Evolutionary conservation across 2,888 invertebrate genomes (phyloP).

Genomic region (Calameuta idolon): DNA sequence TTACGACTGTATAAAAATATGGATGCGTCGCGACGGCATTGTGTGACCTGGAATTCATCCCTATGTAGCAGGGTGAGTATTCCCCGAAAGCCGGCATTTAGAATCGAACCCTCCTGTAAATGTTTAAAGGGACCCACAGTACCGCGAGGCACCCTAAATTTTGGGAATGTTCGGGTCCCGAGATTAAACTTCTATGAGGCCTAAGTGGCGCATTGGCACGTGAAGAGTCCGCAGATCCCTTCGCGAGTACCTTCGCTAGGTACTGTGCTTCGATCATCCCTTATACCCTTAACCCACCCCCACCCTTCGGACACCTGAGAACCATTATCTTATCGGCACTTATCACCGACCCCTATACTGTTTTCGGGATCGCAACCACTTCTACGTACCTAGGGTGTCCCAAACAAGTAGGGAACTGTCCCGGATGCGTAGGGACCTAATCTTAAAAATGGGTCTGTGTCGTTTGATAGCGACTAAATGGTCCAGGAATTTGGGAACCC

Average conservation of each 20-base stretch:
- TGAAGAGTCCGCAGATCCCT: not conserved
- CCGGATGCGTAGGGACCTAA: not conserved
- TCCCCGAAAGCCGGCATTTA: not conserved
- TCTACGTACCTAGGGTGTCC: not conserved
- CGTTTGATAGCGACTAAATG: not conserved
- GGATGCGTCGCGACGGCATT: not conserved
- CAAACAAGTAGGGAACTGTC: not conserved
- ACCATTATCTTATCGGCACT: no score
- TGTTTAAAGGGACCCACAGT: not conserved
- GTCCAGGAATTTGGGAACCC: not conserved
- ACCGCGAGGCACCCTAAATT: conserved; percentile 36
- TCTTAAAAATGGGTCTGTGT: not conserved
- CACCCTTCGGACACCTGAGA: no score
- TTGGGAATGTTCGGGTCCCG: conserved; percentile 27
- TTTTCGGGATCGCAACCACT: not conserved
- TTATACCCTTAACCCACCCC: not conserved
- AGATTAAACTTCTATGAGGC: conserved; percentile 48
- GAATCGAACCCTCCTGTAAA: not conserved
- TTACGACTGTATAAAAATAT: not conserved
- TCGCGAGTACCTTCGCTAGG: not conserved
- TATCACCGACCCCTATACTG: not conserved
- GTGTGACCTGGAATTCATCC: not conserved
- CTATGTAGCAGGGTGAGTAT: not conserved
- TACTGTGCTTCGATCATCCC: not conserved
- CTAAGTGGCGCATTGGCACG: conserved; percentile 43